Conservation (phyloP, 2,113 vertebrate genomes). For the Scomber scombrus region DNA sequence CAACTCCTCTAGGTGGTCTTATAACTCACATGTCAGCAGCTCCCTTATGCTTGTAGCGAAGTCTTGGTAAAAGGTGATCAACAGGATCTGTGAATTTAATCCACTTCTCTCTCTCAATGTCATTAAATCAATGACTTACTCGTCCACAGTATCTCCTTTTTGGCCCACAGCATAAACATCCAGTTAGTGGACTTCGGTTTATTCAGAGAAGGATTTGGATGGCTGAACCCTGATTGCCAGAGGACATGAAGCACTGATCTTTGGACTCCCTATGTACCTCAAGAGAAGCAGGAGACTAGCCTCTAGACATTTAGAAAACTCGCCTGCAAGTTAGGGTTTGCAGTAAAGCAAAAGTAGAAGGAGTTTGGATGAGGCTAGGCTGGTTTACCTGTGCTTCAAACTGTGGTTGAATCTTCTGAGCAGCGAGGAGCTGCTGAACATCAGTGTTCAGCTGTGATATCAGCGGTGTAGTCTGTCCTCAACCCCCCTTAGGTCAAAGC, state of each 20-base stretch:
- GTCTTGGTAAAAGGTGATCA: conserved; percentile 24
- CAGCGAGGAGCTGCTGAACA: too few relatives aligned
- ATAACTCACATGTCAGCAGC: conserved; percentile 39
- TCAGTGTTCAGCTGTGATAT: too few relatives aligned
- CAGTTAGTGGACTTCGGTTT: neutral
- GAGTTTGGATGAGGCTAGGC: too few relatives aligned
- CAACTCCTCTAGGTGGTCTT: conserved; percentile 44
- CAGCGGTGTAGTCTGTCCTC: too few relatives aligned
- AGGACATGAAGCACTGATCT: neutral
- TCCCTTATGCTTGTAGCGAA: conserved; percentile 26
- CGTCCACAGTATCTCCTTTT: neutral
- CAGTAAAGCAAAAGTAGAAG: too few relatives aligned
- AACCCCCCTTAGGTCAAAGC: too few relatives aligned
- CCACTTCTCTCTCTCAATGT: neutral
- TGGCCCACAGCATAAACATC: neutral
- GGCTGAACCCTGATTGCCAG: neutral
- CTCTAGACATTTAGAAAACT: neutral
- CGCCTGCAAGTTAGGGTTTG: too few relatives aligned
- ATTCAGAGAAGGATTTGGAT: neutral
- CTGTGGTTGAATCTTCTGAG: too few relatives aligned
- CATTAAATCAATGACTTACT: neutral
- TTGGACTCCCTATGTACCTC: neutral
- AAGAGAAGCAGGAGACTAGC: neutral
- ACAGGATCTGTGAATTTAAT: neutral
- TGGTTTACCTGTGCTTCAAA: too few relatives aligned